These are phyloP conservation scores for Boloria selene DNA, from an alignment of 2,888 invertebrate species.

Conservation along the genomic window DNA sequence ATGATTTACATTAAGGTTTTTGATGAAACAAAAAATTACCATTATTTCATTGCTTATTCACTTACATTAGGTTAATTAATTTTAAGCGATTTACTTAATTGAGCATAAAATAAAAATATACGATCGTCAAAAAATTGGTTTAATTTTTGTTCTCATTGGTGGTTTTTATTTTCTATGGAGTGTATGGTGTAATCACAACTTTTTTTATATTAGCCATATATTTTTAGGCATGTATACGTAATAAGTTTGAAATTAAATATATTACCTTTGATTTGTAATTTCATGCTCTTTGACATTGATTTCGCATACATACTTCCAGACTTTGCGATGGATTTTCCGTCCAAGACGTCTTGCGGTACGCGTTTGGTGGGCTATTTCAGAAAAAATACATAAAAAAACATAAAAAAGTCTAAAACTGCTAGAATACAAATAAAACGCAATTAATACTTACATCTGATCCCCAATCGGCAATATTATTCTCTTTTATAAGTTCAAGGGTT, in stretches of 20 bases:
- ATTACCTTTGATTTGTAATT: constrained; percentile 74
- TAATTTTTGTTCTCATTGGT: too few species aligned
- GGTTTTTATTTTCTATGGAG: too few species aligned
- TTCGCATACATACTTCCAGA: constrained; percentile 84
- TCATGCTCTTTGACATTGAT: constrained; percentile 66
- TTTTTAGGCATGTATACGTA: background rate
- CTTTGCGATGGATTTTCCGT: constrained; percentile 80
- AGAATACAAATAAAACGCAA: background rate
- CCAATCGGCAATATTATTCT: constrained; percentile 91
- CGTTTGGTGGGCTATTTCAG: constrained; percentile 68
- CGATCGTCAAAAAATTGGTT: too few species aligned
- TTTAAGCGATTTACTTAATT: too few species aligned
- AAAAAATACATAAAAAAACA: constrained; percentile 25
- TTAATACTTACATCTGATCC: constrained; percentile 87
- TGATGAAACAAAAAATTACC: background rate
- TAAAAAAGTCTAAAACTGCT: background rate
- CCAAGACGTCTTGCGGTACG: constrained; percentile 78
- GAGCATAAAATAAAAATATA: too few species aligned
- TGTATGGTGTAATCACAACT: too few species aligned
- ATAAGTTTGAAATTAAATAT: background rate
- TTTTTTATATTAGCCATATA: too few species aligned
- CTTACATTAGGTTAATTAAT: too few species aligned
- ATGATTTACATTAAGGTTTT: background rate
- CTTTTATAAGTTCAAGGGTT: constrained; percentile 85
- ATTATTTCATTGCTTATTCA: too few species aligned